Evolutionary conservation across 2,888 invertebrate species (phyloP), one percentile per base, ranked within the genome.

Genomic region (Drosophila conformis): DNA sequence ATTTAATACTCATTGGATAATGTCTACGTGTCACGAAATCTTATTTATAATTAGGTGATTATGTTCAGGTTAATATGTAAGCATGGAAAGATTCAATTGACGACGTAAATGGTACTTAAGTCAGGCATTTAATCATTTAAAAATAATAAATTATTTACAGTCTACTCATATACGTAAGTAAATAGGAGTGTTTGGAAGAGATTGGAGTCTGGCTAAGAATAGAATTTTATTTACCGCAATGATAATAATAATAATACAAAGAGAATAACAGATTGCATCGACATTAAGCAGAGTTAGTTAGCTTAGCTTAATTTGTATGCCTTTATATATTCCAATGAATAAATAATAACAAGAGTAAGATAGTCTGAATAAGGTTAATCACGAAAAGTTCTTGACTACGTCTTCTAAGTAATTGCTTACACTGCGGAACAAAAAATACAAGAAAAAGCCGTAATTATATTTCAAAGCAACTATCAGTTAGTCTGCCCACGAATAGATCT

Each of bases 41-140:
- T 21, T 6, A 59, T 18, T 11, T 49, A 31, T 54, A 38, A 68
- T 52, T 65, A 29, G 36, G 51, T 65, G 56, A 68, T 57, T 57
- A 65, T 29, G 31, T 33, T 52, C 10, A 65, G 51, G 42, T 57
- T 57, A 68, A 52, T 56, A 57, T 25, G 38, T 35, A 21, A 27
- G 1, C 21, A 11, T 10, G 18, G 11, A 27, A n/a, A 18, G 4
- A 3, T 25, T 7, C 11, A 21, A 7, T 7, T 46, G 46, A 46
- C 21, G 0, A 25, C 13, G 4, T 7, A 15, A 21, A 21, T 25
- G 13, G 13, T 46, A 2, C 7, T 21, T 21, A 13, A 13, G 21
- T 46, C 21, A 21, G 7, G 13, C 13, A 13, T 4, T 21, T 21
- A 7, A 7, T 21, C 11, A 21, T 6, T 21, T 6, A 1, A 13